Percentiles rank a stretch among this genome's conserved stretches.
Evolutionary conservation across 2,888 invertebrate genomes (phyloP).

Genomic region (Agrochola macilenta): DNA sequence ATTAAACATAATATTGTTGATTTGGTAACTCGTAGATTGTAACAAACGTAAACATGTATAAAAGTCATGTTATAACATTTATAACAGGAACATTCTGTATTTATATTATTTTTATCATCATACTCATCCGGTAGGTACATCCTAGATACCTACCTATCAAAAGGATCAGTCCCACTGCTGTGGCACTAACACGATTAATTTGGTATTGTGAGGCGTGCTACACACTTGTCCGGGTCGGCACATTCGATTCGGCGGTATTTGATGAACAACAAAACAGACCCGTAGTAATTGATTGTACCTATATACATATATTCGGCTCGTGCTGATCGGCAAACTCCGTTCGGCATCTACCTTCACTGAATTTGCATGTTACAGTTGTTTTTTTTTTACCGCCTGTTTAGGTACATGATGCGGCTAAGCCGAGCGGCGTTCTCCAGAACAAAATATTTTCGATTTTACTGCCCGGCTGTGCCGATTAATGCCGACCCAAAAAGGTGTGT

Average conservation of each 20-base stretch:
- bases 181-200: background rate
- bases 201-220: constrained; percentile 2
- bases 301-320: background rate
- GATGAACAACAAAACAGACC: background rate
- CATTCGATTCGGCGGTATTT: background rate
- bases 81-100: background rate
- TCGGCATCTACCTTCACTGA: background rate
- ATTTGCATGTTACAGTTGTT: constrained; percentile 1
- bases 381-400: constrained; percentile 11
- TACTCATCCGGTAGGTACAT: constrained; percentile 7
- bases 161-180: constrained; percentile 7
- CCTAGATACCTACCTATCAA: constrained; percentile 3
- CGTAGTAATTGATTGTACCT: background rate
- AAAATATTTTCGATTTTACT: constrained; percentile 5
- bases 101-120: constrained; percentile 22
- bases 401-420: constrained; percentile 10
- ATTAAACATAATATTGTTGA: constrained; percentile 32
- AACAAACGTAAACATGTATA: constrained; percentile 41
- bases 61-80: constrained; percentile 22
- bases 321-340: background rate
- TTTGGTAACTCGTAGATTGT: constrained; percentile 46
- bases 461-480: constrained; percentile 11
- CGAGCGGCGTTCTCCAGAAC: background rate
- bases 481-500: constrained; percentile 12
- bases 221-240: background rate